phyloP scores from a whole-genome alignment of 2,888 invertebrate species.

The Baronia brevicornis region DNA sequence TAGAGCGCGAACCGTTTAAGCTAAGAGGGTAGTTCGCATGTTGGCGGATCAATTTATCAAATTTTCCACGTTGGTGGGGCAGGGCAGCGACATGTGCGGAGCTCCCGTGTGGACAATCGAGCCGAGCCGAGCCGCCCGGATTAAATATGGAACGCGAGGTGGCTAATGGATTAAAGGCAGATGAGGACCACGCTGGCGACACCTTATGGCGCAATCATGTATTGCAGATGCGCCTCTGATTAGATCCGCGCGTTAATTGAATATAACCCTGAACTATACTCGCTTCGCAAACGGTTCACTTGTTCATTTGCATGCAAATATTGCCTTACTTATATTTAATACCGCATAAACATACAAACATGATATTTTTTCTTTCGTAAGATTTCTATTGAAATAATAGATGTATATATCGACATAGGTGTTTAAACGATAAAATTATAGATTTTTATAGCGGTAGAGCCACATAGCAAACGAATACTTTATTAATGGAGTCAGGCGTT shows the following conservation, averaged over 20 bases:
- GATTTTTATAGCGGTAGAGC: no score
- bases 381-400: no score
- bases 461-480: no score
- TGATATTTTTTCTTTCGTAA: no score
- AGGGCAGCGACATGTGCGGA: slow-evolving; percentile 66
- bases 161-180: slow-evolving; percentile 68
- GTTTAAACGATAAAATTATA: no score
- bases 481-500: no score
- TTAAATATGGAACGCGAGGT: slow-evolving; percentile 66
- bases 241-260: slow-evolving; percentile 33
- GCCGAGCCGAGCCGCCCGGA: slow-evolving; percentile 31
- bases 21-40: slow-evolving; percentile 74
- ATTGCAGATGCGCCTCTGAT: slow-evolving; percentile 52
- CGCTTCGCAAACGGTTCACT: no score
- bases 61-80: slow-evolving; percentile 66
- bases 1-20: slow-evolving; percentile 56
- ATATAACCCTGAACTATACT: slow-evolving; percentile 10
- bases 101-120: slow-evolving; percentile 53
- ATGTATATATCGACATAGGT: no score
- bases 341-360: no score
- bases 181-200: slow-evolving; percentile 37
- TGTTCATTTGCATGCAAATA: slow-evolving; percentile 4
- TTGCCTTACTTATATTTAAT: slow-evolving; percentile 10
- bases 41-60: slow-evolving; percentile 73
- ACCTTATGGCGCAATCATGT: slow-evolving; percentile 59